A percentile compares a stretch with the other conserved stretches of the same genome.
Conservation (phyloP, 2,113 vertebrate genomes). For the Erythrocercus mccallii region DNA sequence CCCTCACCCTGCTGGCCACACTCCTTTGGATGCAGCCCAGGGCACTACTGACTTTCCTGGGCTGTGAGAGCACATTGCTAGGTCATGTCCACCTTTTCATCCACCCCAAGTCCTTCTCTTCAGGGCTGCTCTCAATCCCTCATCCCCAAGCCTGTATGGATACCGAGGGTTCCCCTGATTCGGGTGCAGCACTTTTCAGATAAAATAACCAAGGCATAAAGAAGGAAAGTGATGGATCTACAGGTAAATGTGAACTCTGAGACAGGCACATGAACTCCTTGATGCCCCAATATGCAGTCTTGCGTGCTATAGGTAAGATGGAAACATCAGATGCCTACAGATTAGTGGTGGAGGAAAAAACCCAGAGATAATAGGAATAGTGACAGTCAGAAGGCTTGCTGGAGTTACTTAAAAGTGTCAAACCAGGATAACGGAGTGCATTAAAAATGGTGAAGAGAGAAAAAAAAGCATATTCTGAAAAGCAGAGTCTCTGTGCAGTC, state of each 20-base stretch:
- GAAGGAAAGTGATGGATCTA: background rate
- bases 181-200: background rate
- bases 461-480: background rate
- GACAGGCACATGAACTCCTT: background rate
- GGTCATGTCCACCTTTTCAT: background rate
- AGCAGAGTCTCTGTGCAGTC: background rate
- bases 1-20: rapidly evolving
- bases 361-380: background rate
- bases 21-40: background rate
- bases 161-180: background rate
- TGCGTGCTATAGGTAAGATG: background rate
- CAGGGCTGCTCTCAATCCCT: background rate
- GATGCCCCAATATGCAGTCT: background rate
- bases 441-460: background rate
- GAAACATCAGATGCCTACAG: background rate
- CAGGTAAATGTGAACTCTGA: background rate
- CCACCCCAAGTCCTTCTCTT: background rate
- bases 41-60: background rate
- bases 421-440: background rate
- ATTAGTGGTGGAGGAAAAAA: background rate
- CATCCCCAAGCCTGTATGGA: background rate
- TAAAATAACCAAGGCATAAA: background rate
- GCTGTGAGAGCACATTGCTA: background rate
- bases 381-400: background rate
- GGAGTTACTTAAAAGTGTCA: background rate